Evolutionary conservation across 2,888 invertebrate genomes (phyloP).

Genomic region (Boloria euphrosyne): DNA sequence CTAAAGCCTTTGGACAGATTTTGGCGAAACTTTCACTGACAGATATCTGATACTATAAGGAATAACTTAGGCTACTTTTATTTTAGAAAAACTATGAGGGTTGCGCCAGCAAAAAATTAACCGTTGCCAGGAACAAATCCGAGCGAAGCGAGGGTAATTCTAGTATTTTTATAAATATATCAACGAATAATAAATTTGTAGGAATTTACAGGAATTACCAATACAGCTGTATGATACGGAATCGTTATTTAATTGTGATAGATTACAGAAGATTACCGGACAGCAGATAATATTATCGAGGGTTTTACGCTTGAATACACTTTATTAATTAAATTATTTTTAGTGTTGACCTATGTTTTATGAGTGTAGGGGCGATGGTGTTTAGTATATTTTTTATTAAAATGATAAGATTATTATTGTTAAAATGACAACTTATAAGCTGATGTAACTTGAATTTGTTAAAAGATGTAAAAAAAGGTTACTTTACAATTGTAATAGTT

Average conservation of each 20-base stretch:
- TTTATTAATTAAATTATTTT: conserved; percentile 55
- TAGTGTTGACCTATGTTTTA: conserved; percentile 49
- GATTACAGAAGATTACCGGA: conserved; percentile 75
- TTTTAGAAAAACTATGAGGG: too few relatives aligned
- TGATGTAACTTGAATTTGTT: too few relatives aligned
- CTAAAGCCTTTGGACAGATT: too few relatives aligned
- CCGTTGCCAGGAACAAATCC: too few relatives aligned
- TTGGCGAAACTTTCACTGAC: too few relatives aligned
- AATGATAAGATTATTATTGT: background rate
- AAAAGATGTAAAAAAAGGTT: too few relatives aligned
- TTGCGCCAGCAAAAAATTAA: too few relatives aligned
- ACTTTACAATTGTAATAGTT: too few relatives aligned
- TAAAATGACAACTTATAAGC: background rate
- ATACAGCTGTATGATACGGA: conserved; percentile 19
- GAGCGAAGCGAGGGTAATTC: too few relatives aligned
- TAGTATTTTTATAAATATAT: too few relatives aligned
- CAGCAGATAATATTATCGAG: conserved; percentile 58
- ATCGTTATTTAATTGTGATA: conserved; percentile 59
- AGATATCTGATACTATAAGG: too few relatives aligned
- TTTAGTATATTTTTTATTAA: background rate
- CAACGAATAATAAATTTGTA: background rate
- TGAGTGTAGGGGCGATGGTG: background rate
- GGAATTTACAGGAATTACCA: conserved; percentile 23
- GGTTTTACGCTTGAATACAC: conserved; percentile 54
- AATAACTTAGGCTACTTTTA: too few relatives aligned